phyloP scores from a whole-genome alignment of 2,113 vertebrate genomes.

The Sapajus apella region DNA sequence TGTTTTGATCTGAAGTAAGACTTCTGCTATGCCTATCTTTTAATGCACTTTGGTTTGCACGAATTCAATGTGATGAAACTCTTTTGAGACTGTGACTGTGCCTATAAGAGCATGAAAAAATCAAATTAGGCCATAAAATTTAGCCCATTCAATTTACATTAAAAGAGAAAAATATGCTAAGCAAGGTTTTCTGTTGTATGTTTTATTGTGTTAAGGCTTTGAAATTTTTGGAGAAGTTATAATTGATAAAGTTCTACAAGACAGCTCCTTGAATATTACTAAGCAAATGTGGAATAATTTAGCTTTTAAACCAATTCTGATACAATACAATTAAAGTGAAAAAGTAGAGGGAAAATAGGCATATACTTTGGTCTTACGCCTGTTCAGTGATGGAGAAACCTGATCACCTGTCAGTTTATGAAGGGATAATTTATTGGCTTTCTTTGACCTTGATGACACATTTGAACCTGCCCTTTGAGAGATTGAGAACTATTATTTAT shows the following conservation, averaged over 20 bases:
- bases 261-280: slow-evolving; percentile 27
- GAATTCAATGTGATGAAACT: slow-evolving; percentile 69
- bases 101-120: slow-evolving; percentile 62
- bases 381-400: not conserved
- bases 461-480: not conserved
- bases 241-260: slow-evolving; percentile 46
- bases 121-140: slow-evolving; percentile 72
- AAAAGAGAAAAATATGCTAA: slow-evolving; percentile 64
- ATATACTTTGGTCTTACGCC: not conserved
- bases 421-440: not conserved
- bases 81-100: slow-evolving; percentile 70
- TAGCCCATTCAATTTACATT: slow-evolving; percentile 64
- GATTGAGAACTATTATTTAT: not conserved
- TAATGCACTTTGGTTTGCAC: slow-evolving; percentile 57
- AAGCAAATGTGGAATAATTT: slow-evolving; percentile 32
- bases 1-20: slow-evolving; percentile 52
- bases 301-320: slow-evolving; percentile 31
- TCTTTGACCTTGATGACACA: not conserved
- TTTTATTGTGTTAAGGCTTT: slow-evolving; percentile 56
- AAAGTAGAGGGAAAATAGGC: slow-evolving; percentile 1
- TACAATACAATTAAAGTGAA: slow-evolving; percentile 7
- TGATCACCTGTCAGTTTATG: not conserved
- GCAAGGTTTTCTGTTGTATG: slow-evolving; percentile 59
- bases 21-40: slow-evolving; percentile 49
- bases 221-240: slow-evolving; percentile 27